A percentile compares a stretch with the other conserved stretches of the same genome.
phyloP scores from a whole-genome alignment of 2,113 vertebrate genomes.

The Rhineura floridana region DNA sequence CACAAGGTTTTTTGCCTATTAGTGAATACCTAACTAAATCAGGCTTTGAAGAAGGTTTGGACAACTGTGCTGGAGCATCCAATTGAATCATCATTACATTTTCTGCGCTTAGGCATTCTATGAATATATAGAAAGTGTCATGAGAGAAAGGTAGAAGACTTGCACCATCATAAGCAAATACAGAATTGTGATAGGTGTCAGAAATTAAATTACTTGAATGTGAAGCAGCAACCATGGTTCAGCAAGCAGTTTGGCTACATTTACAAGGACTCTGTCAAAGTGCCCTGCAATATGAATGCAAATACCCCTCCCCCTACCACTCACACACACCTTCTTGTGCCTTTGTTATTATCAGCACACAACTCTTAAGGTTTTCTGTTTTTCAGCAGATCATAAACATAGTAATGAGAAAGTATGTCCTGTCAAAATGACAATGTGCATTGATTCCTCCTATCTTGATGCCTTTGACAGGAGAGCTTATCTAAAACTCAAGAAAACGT shows the following conservation, averaged over 20 bases:
- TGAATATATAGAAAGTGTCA: neutral
- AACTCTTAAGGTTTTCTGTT: slow-evolving; percentile 41
- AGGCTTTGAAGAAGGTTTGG: neutral
- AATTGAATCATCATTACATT: neutral
- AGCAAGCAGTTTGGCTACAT: neutral
- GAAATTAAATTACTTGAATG: slow-evolving; percentile 24
- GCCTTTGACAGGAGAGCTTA: slow-evolving; percentile 64
- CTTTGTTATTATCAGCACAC: slow-evolving; percentile 34
- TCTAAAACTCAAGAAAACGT: slow-evolving; percentile 45
- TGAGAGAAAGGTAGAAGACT: neutral
- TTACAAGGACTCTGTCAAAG: slow-evolving; percentile 14
- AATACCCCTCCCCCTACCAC: neutral
- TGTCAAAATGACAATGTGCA: slow-evolving; percentile 46
- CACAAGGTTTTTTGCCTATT: too few species aligned
- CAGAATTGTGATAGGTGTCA: neutral
- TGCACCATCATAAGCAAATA: neutral
- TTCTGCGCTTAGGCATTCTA: neutral
- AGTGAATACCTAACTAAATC: neutral
- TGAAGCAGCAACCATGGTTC: neutral
- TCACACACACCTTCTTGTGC: neutral
- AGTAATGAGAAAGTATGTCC: slow-evolving; percentile 32
- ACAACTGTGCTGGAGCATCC: neutral
- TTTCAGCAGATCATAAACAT: slow-evolving; percentile 49
- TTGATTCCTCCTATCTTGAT: slow-evolving; percentile 46
- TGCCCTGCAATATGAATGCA: slow-evolving; percentile 23